A percentile compares a stretch with the other conserved stretches of the same genome.
Conservation (phyloP, 2,888 invertebrate species). For the Drosophila lutescens region DNA sequence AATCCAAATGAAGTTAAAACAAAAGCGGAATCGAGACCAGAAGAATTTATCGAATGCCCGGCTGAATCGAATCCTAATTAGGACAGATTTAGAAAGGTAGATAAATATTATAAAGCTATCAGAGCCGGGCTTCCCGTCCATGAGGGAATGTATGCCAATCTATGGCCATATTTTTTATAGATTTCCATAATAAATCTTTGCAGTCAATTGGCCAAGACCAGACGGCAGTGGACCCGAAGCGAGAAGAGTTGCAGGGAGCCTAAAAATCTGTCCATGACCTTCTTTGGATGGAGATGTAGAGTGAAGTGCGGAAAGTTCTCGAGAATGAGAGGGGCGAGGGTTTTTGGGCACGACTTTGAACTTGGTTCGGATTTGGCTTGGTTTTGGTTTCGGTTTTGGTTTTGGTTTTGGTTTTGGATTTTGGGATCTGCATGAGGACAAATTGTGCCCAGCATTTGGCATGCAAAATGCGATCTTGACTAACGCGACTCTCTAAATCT, state of each 20-base stretch:
- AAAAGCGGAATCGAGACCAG: conserved; percentile 9
- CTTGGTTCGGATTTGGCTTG: conserved; percentile 63
- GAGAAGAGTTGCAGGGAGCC: conserved; percentile 45
- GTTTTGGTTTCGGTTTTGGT: conserved; percentile 28
- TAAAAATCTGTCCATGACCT: conserved; percentile 79
- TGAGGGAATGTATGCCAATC: conserved; percentile 49
- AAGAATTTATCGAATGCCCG: conserved; percentile 26
- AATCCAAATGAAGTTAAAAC: conserved; percentile 3
- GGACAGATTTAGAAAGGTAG: conserved; percentile 51
- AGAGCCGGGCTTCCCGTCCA: conserved; percentile 10
- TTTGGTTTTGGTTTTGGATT: conserved; percentile 28
- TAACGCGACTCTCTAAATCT: conserved; percentile 57
- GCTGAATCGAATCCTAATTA: conserved; percentile 41
- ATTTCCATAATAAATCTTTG: conserved; percentile 78
- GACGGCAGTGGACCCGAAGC: conserved; percentile 25
- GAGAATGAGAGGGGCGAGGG: conserved; percentile 13
- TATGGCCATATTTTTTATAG: conserved; percentile 73
- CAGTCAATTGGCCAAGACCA: conserved; percentile 73
- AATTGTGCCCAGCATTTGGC: conserved; percentile 74
- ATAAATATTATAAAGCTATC: conserved; percentile 45
- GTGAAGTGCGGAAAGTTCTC: conserved; percentile 47
- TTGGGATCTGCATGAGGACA: conserved; percentile 56
- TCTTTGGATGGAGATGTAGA: conserved; percentile 62
- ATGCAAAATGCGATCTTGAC: conserved; percentile 67
- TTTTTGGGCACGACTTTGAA: conserved; percentile 79